Conservation (phyloP, 2,113 vertebrate genomes). For the Lynx canadensis region DNA sequence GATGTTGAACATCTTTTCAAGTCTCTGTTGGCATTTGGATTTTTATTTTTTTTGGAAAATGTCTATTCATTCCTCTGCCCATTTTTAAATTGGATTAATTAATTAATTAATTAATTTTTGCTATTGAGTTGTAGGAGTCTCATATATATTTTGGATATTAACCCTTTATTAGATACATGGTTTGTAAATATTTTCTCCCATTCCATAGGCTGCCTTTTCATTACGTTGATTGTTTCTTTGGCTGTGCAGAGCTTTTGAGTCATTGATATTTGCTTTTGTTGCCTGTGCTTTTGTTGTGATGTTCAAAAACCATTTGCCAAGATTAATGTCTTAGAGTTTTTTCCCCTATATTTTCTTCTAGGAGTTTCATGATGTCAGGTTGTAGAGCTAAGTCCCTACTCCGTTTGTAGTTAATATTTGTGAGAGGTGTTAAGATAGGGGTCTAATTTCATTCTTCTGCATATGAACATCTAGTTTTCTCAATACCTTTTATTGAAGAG, state of each 20-base stretch:
- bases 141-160: not conserved
- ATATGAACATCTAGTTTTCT: not conserved
- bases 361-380: not conserved
- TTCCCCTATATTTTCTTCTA: not conserved
- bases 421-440: not conserved
- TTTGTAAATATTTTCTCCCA: not conserved
- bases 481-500: not conserved
- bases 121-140: not conserved
- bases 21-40: not conserved
- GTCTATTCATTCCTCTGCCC: not conserved
- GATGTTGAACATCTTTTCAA: not conserved
- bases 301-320: not conserved
- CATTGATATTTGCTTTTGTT: not conserved
- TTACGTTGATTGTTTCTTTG: not conserved
- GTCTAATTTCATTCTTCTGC: not conserved
- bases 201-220: not conserved
- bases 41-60: not conserved
- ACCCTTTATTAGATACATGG: not conserved
- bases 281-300: not conserved
- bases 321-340: not conserved
- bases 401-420: not conserved
- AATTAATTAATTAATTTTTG: not conserved
- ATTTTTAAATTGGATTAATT: not conserved
- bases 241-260: not conserved
- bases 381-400: not conserved